Conservation (phyloP, 2,888 invertebrate genomes). For the Andrena dorsata region DNA sequence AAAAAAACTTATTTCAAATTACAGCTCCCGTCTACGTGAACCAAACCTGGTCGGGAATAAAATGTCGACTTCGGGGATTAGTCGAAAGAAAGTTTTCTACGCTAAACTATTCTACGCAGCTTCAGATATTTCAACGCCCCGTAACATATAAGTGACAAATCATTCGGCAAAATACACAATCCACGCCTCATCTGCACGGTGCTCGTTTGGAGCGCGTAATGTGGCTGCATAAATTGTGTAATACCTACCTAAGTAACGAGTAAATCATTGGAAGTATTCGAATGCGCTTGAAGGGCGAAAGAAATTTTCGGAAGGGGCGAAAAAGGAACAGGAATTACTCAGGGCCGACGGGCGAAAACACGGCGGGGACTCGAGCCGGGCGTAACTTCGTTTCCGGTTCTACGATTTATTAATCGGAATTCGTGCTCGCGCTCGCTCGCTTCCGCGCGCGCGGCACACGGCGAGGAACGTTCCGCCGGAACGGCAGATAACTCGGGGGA, state of each 20-base stretch:
- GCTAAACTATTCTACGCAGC: no score
- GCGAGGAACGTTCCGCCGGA: constrained; percentile 17
- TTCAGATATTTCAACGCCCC: no score
- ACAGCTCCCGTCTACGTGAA: no score
- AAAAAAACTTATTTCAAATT: not conserved
- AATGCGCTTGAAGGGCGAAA: not conserved
- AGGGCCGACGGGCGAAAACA: constrained; percentile 8
- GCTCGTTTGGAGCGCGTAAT: not conserved
- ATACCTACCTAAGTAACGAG: no score
- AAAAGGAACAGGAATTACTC: constrained; percentile 6
- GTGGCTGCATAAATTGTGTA: not conserved
- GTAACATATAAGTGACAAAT: no score
- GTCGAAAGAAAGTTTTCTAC: no score
- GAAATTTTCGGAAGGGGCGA: not conserved
- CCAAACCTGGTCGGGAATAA: no score
- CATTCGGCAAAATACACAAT: no score
- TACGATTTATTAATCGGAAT: constrained; percentile 55
- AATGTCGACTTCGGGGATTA: no score
- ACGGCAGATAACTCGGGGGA: constrained; percentile 41
- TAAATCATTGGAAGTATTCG: no score
- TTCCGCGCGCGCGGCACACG: not conserved
- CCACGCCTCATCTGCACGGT: no score
- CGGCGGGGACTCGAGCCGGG: not conserved
- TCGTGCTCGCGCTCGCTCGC: constrained; percentile 4
- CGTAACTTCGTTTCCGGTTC: constrained; percentile 43